Percentiles rank a stretch among this genome's conserved stretches.
These are phyloP conservation scores for Cryptus viduatorius DNA, from an alignment of 2,888 invertebrate species.

Conservation along the genomic window DNA sequence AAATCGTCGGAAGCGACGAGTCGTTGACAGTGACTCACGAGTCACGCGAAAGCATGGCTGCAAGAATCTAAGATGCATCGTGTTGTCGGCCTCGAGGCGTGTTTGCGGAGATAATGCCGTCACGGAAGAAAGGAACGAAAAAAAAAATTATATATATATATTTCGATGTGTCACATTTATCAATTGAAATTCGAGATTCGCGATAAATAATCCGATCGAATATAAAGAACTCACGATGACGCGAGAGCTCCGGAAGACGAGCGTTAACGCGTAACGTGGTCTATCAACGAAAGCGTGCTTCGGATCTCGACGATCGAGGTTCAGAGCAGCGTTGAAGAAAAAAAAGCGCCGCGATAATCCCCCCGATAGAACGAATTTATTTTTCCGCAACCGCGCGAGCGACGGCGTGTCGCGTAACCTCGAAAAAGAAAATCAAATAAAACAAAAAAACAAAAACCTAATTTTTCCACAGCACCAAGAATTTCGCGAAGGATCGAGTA, in stretches of 20 bases:
- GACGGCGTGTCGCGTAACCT: conserved; percentile 9
- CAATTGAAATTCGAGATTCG: background rate
- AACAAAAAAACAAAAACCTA: background rate
- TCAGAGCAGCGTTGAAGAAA: conserved; percentile 17
- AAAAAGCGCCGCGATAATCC: background rate
- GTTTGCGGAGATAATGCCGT: background rate
- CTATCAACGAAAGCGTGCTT: conserved; percentile 56
- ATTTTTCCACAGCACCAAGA: conserved; percentile 2
- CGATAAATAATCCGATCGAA: conserved; percentile 20
- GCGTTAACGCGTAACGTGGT: conserved; percentile 44
- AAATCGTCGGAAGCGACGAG: conserved; percentile 60
- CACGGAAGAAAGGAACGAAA: background rate
- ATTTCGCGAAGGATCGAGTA: background rate
- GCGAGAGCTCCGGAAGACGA: background rate
- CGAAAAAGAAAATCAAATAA: background rate
- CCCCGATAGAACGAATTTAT: background rate
- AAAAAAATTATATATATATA: background rate
- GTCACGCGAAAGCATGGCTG: conserved; percentile 76
- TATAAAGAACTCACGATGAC: background rate
- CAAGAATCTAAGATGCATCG: conserved; percentile 52
- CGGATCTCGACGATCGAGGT: conserved; percentile 20
- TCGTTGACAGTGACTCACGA: conserved; percentile 80
- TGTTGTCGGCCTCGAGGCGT: background rate
- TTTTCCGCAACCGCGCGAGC: background rate
- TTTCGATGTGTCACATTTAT: background rate